Evolutionary conservation across 2,888 invertebrate species (phyloP).

Genomic region (Protophormia terraenovae): DNA sequence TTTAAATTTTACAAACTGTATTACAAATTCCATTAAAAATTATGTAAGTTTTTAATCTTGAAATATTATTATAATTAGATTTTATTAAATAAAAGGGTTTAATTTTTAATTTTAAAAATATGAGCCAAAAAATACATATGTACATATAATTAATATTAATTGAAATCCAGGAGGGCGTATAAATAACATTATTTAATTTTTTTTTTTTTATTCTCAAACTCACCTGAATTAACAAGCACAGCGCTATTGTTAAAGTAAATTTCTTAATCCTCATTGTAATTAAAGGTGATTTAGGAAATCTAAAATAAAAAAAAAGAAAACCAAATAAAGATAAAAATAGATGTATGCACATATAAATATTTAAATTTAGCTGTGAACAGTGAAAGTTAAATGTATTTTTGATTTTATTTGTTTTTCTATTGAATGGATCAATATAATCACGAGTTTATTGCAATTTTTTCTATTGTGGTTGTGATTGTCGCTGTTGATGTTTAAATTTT

Average conservation of each 20-base stretch:
- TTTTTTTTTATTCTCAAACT: slow-evolving; percentile 59
- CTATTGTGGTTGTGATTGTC: neutral
- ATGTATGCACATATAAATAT: slow-evolving; percentile 48
- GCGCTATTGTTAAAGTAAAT: slow-evolving; percentile 78
- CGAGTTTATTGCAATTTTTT: neutral
- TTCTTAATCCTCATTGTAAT: slow-evolving; percentile 76
- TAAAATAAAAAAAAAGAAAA: slow-evolving; percentile 34
- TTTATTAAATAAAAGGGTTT: no score
- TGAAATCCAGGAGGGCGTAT: neutral
- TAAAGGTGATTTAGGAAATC: slow-evolving; percentile 40
- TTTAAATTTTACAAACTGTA: no score
- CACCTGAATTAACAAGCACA: slow-evolving; percentile 80
- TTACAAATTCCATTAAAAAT: no score
- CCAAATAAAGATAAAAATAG: slow-evolving; percentile 2
- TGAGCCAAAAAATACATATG: no score
- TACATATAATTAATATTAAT: neutral
- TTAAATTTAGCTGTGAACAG: slow-evolving; percentile 43
- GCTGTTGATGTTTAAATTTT: slow-evolving; percentile 19
- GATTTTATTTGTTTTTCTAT: slow-evolving; percentile 41
- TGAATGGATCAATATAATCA: slow-evolving; percentile 41
- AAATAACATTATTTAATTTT: neutral
- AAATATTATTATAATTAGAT: no score
- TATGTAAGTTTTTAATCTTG: no score
- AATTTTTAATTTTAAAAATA: no score
- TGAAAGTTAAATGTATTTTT: slow-evolving; percentile 63